Conservation (phyloP, 2,113 vertebrate genomes). For the Amazona vittata region DNA sequence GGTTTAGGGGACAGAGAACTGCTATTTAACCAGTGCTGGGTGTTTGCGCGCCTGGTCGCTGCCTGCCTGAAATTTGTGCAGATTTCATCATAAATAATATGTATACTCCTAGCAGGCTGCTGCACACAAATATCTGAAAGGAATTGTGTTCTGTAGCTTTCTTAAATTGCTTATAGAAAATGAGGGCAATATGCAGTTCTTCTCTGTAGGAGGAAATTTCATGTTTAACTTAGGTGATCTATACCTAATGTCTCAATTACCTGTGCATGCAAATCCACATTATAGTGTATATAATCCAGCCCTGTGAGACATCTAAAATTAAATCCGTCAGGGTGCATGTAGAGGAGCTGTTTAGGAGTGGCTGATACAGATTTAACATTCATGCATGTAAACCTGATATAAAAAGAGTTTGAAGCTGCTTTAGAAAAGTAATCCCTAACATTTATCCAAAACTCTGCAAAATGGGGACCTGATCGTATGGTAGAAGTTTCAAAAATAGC, state of each 20-base stretch:
- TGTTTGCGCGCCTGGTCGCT: not conserved
- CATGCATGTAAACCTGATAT: not conserved
- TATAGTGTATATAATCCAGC: conserved; percentile 12
- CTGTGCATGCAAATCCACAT: conserved; percentile 44
- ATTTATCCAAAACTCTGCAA: not conserved
- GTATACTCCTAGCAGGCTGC: not conserved
- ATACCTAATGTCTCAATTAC: conserved; percentile 55
- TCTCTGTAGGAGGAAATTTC: conserved; percentile 39
- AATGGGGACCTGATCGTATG: not conserved
- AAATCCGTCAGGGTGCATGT: not conserved
- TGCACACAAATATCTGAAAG: not conserved
- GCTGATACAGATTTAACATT: conserved; percentile 21
- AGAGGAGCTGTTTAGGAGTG: not conserved
- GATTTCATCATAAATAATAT: not conserved
- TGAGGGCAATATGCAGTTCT: not conserved
- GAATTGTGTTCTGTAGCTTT: not conserved
- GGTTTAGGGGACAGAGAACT: not conserved
- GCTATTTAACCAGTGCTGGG: not conserved
- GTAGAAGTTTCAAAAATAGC: not conserved
- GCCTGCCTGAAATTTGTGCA: not conserved
- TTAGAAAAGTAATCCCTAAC: not conserved
- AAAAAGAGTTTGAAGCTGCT: not conserved
- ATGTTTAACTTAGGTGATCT: conserved; percentile 36
- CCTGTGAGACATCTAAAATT: conserved; percentile 46
- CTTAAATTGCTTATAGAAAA: not conserved